Base-by-base conservation (phyloP, 1,140 invertebrate species). In the Calephelis virginiensis region DNA sequence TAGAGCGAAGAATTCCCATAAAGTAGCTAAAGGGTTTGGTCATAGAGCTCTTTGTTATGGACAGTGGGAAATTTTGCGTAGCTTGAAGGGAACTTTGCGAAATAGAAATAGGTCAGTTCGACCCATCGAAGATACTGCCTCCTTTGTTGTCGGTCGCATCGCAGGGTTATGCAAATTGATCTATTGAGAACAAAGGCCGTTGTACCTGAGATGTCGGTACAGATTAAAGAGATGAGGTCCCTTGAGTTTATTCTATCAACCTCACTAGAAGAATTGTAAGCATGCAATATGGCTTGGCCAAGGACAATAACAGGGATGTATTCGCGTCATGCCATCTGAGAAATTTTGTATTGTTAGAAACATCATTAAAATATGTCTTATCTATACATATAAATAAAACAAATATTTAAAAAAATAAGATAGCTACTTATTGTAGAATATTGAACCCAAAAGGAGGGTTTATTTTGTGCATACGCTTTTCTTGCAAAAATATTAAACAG, bases 1-100 rank as follows among this genome's bases (percentile, higher is more conserved):
- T 90, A 75, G 87, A 90, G 86, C 87, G 79, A 75, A 82, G 74
- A 78, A 80, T 90, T 90, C 87, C 85, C 87, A 90, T 90, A 86
- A 88, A 85, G 77, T 83, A 82, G 68, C 84, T 75, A 82, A 87
- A 84, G 82, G 85, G 83, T 84, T 81, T 83, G 78, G 83, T 75
- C 77, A 83, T 83, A 82, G 72, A 77, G 47, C 53, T 28, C 74
- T 80, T 86, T 86, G 83, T 86, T 79, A 64, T 67, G 81, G 81
- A 64, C 83, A 90, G 87, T 90, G 87, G 81, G 86, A 90, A 90
- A 81, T 81, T 88, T 86, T 78, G 81, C 83, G 73, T 64, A 59
- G 68, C 61, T 70, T 79, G 72, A 78, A 83, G 80, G 75, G 83
- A 73, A 67, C 69, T 74, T 75, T 74, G 77, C 78, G 66, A 77